Base-by-base conservation (phyloP, 2,113 vertebrate species). In the Amia ocellicauda region DNA sequence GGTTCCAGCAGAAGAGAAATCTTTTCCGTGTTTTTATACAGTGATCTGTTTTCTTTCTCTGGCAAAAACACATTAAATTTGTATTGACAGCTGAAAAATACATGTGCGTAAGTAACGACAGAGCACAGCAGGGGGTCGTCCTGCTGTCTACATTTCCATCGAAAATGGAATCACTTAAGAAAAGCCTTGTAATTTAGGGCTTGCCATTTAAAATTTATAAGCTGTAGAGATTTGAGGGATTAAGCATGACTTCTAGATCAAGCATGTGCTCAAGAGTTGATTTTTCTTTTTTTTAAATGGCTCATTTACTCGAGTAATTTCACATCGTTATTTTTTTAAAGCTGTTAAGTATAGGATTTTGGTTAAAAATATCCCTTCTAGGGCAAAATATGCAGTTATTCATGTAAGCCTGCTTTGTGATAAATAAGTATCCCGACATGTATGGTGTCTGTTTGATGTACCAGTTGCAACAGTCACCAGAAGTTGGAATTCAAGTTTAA, bases 161-260 rank as follows among this genome's bases (percentile, higher is more conserved):
- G 75, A 69, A 74, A 82, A 80, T 74, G 69, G 74, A 77, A 72
- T 74, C 70, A 55, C 69, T 77, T 80, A 72, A 75, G 77, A 74
- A 69, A 64, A 70, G 77, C 67, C 69, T 65, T 50, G 67, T 71
- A 61, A 78, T 79, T 75, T 75, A 58, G 74, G 62, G 67, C 69
- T 67, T 19, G 22, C 65, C 70, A 75, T 85, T 81, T 82, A 77
- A 81, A 85, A 81, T 83, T 72, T 75, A 82, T 81, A 82, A 81
- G 10, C 64, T 56, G 74, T 58, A 63, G 22, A 72, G 83, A 82
- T 83, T 84, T 71, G 66, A 57, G 60, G 77, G 78, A 85, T 83
- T 84, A 83, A 67, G 71, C 75, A 74, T 70, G 77, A 71, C 63
- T 78, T 76, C 27, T 28, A 51, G 22, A 16, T 52, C 60, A 62